A percentile compares a stretch with the other conserved stretches of the same genome.
These are phyloP conservation scores for Silurus aristotelis DNA, from an alignment of 2,797 vertebrate species.

Conservation along the genomic window DNA sequence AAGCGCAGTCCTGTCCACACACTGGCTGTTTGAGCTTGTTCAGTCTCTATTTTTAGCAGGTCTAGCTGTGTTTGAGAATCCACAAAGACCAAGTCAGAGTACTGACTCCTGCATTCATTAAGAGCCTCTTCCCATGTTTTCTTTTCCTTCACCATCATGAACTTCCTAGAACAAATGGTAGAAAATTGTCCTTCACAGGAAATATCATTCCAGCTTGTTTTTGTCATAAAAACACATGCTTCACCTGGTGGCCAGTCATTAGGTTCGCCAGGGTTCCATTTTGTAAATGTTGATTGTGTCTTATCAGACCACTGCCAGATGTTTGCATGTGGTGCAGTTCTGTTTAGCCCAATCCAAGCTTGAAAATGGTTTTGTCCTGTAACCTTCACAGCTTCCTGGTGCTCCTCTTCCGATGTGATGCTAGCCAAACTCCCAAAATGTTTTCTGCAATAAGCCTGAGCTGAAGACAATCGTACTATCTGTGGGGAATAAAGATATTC, in stretches of 20 bases:
- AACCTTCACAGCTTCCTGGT: no score
- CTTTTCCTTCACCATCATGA: not conserved
- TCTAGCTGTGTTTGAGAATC: no score
- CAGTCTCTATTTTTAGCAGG: not conserved
- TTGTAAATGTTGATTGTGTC: not conserved
- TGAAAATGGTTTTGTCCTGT: no score
- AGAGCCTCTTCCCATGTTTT: constrained; percentile 5
- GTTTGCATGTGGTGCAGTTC: not conserved
- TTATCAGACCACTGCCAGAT: constrained; percentile 19
- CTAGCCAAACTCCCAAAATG: constrained; percentile 59
- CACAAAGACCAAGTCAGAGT: not conserved
- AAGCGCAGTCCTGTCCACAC: constrained; percentile 11
- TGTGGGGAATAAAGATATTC: constrained; percentile 37
- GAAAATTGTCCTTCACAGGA: rapidly evolving
- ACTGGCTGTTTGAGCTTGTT: not conserved
- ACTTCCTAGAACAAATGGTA: not conserved
- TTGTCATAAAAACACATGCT: not conserved
- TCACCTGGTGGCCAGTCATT: no score
- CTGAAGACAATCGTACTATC: not conserved
- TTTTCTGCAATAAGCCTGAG: not conserved
- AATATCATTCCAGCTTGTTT: not conserved
- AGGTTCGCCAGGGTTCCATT: rapidly evolving
- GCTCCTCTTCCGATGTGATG: not conserved
- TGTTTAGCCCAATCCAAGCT: constrained; percentile 43
- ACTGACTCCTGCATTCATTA: not conserved